These are phyloP conservation scores for Cydia splendana DNA, from an alignment of 1,140 invertebrate genomes.

Conservation along the genomic window DNA sequence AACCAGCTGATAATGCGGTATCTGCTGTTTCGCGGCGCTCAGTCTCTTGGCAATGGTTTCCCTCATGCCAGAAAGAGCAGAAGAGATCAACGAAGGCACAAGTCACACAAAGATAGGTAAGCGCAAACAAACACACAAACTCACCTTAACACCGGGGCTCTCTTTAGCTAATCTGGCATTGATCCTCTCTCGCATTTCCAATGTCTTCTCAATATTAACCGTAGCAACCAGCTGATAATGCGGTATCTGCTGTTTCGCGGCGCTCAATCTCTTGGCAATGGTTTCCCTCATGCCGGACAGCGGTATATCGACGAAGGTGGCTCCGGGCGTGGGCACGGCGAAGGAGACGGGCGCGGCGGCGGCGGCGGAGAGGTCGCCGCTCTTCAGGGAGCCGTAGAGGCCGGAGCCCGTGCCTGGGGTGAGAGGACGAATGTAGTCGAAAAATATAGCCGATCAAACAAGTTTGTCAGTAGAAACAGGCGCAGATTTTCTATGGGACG, in stretches of 20 bases:
- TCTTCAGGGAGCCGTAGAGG: constrained; percentile 92
- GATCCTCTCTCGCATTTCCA: constrained; percentile 84
- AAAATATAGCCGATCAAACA: too few relatives aligned
- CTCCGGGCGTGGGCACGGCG: constrained; percentile 56
- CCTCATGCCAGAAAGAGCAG: constrained; percentile 89
- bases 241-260: constrained; percentile 97
- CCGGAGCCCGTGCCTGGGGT: constrained; percentile 89
- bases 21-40: constrained; percentile 93
- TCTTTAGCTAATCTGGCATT: constrained; percentile 91
- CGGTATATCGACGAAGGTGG: constrained; percentile 89
- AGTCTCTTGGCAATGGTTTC: constrained; percentile 95
- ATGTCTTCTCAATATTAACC: constrained; percentile 89
- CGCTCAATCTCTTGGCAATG: constrained; percentile 94
- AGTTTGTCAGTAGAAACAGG: too few relatives aligned
- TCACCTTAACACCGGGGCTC: constrained; percentile 37
- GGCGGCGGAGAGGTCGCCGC: constrained; percentile 87
- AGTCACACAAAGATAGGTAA: too few relatives aligned
- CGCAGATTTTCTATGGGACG: too few relatives aligned
- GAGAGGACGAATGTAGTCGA: neutral
- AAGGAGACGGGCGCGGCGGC: constrained; percentile 52
- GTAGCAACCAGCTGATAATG: constrained; percentile 98
- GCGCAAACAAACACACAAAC: too few relatives aligned
- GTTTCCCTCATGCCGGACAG: constrained; percentile 93
- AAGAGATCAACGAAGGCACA: too few relatives aligned
- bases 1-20: constrained; percentile 98